Base-by-base conservation (phyloP, 2,888 invertebrate genomes). In the Molorchus minor region DNA sequence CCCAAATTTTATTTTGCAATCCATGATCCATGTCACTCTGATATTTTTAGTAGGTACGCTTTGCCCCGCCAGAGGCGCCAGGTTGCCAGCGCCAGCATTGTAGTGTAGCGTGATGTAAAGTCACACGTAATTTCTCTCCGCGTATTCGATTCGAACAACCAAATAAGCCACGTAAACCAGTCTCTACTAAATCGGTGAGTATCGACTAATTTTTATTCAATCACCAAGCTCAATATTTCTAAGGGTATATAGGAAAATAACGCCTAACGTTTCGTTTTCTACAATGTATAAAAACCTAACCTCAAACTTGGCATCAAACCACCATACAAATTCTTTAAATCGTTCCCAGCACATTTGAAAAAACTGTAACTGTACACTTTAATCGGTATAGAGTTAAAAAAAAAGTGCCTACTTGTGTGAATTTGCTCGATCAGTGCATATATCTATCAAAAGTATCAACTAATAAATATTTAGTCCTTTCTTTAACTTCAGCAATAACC, bases 41-140 rank as follows among this genome's bases (percentile, higher is more conserved):
- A 21, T n/a, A n/a, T n/a, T 38, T 54, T 54, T 43, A 30, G 49
- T 21, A 8, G 2, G 17, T 36, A 17, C 52, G 35, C 20, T 35
- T 53, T 19, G 25, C 21, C 33, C 55, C 57, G 29, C 53, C 16
- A 38, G 46, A 44, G 52, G 55, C 63, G n/a, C n/a, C n/a, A n/a
- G n/a, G n/a, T n/a, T n/a, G n/a, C n/a, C n/a, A n/a, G n/a, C n/a
- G 64, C 54, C 66, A 62, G 61, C 62, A 65, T 63, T 65, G 67
- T 69, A 69, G 46, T 57, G 70, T 62, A 62, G 61, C 56, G 54
- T 67, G 78, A 76, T 72, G 69, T 59, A 58, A 62, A 76, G 77
- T 77, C 75, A 61, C 59, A 56, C 73, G 74, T 75, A 65, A 47
- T 61, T n/a, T n/a, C n/a, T n/a, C n/a, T n/a, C n/a, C n/a, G 16